Evolutionary conservation across 2,113 vertebrate species (phyloP).

Genomic region (Neomonachus schauinslandi): DNA sequence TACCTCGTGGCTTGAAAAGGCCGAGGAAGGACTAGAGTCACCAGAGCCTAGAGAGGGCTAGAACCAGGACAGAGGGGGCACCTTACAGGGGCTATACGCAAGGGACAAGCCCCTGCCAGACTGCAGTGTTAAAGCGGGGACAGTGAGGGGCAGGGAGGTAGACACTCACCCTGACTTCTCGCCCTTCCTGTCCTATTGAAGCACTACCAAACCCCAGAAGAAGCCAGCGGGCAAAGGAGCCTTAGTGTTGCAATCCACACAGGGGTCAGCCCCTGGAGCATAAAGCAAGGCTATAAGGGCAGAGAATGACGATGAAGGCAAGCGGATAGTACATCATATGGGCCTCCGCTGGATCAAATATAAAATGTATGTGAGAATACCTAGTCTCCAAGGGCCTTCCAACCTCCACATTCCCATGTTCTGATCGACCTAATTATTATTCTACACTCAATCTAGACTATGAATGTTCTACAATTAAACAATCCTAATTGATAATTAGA

Average conservation of each 20-base stretch:
- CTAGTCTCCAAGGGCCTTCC: neutral
- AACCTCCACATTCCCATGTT: neutral
- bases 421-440: neutral
- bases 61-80: no score
- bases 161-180: neutral
- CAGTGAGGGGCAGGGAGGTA: fast-evolving
- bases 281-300: neutral
- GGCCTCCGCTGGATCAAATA: no score
- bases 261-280: no score
- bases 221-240: neutral
- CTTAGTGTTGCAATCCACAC: no score
- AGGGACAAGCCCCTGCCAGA: neutral
- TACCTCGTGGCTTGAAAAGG: neutral
- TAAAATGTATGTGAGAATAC: neutral
- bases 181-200: neutral
- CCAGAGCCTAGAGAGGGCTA: neutral
- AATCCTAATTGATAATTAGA: neutral
- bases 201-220: neutral
- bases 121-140: neutral
- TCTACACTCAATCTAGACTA: neutral
- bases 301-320: neutral
- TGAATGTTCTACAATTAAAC: neutral
- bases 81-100: no score
- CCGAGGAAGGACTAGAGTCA: neutral
- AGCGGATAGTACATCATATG: neutral